A percentile compares a stretch with the other conserved stretches of the same genome.
phyloP scores from a whole-genome alignment of 2,113 vertebrate species.

The Opisthocomus hoazin region DNA sequence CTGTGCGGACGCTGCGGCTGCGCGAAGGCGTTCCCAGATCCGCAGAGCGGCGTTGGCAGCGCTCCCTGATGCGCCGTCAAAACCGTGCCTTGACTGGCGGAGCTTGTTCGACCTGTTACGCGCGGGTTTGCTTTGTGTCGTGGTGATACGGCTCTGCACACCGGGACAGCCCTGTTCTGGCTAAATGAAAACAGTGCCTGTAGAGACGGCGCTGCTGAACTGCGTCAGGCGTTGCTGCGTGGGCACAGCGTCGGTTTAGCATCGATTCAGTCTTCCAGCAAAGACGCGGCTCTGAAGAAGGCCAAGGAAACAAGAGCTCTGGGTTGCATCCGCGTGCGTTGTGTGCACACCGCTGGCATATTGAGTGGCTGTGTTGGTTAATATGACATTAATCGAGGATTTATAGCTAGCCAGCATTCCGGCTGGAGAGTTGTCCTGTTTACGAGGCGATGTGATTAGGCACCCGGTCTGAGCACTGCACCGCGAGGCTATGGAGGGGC shows the following conservation, averaged over 20 bases:
- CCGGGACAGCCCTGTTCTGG: neutral
- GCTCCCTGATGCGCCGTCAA: neutral
- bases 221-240: neutral
- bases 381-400: neutral
- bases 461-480: neutral
- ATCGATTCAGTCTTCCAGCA: neutral
- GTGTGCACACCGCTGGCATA: neutral
- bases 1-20: fast-evolving
- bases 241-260: neutral
- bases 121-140: neutral
- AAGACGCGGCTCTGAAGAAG: neutral
- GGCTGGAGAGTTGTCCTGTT: neutral
- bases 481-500: neutral
- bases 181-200: neutral
- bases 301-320: neutral
- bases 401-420: neutral
- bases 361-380: neutral
- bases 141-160: neutral
- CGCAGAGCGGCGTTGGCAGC: neutral
- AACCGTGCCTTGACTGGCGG: fast-evolving
- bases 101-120: neutral
- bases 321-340: fast-evolving
- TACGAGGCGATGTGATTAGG: neutral
- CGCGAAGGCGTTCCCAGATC: neutral
- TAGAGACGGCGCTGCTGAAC: neutral